Evolutionary conservation across 2,113 vertebrate genomes (phyloP).

Genomic region (Alligator sinensis): DNA sequence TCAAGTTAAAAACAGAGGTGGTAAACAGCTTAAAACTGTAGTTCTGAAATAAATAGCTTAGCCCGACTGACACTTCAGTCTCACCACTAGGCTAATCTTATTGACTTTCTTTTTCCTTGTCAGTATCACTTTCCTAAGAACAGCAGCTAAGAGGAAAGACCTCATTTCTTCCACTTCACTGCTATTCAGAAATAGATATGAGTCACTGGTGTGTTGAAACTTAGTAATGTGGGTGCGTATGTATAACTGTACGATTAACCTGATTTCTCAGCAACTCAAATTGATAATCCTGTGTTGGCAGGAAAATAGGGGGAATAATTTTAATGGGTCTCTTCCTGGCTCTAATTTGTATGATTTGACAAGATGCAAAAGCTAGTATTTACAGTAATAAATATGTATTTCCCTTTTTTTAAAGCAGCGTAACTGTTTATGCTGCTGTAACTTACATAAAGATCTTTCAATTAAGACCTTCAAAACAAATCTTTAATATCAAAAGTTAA

Average conservation of each 20-base stretch:
- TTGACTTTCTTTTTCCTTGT: neutral
- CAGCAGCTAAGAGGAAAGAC: neutral
- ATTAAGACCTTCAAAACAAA: neutral
- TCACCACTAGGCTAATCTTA: too few species aligned
- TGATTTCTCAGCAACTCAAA: constrained; percentile 33
- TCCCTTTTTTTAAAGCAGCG: neutral
- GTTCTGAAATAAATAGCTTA: neutral
- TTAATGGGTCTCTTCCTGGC: neutral
- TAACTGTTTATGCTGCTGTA: neutral
- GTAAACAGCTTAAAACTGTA: neutral
- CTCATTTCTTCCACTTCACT: constrained; percentile 13
- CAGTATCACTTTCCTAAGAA: neutral
- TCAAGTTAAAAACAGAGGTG: accelerated
- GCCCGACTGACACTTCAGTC: too few species aligned
- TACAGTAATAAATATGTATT: neutral
- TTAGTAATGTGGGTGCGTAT: constrained; percentile 1
- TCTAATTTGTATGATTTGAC: neutral
- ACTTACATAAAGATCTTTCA: neutral
- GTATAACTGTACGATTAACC: constrained; percentile 43
- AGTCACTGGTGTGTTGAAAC: constrained; percentile 35
- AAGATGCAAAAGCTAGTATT: neutral
- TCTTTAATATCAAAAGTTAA: neutral
- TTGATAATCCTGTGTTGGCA: neutral
- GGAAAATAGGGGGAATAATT: neutral
- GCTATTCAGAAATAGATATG: constrained; percentile 18